Evolutionary conservation across 2,888 invertebrate species (phyloP), one percentile per base, ranked within the genome.

Genomic region (Mellilla xanthometata): DNA sequence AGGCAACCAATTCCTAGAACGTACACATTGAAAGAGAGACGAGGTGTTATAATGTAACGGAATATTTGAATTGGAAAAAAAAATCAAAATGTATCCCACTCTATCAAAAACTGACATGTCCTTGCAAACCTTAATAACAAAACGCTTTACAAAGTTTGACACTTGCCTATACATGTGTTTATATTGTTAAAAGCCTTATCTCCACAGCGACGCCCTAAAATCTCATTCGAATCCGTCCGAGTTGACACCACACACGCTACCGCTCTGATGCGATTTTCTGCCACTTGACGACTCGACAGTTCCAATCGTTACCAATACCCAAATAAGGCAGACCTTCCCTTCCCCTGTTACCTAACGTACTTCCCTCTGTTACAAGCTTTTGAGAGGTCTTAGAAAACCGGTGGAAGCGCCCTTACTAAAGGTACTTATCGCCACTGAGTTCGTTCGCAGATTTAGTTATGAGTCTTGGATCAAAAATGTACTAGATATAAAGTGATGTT

Each of bases 211-310:
- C 35, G 19, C 19, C 19, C 22, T 44, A 26, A 33, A 28, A 34
- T 33, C 35, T 31, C 39, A 39, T 47, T 48, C 29, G 23, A 45
- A 51, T 51, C 49, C 51, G 19, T 23, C 24, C 46, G 46, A 47
- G 44, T 42, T 41, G 34, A 44, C 44, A 39, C 44, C 51, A 47
- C 46, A 23, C 13, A 39, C 42, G 59, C 55, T 46, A 54, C 52
- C 41, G 51, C 56, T 64, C 65, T 80, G 76, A 85, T 72, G 68
- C 75, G 84, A 82, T 84, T 84, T 81, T 79, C 76, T 72, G 70
- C 71, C 78, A 75, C 81, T 85, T 77, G 76, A 81, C 55, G 71
- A 77, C 56, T 79, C 72, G 69, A 69, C 68, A 72, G 70, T 68
- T 70, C 71, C 70, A 68, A 59, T 60, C 60, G 66, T 65, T 56